These are phyloP conservation scores for Sinelater perroti DNA, from an alignment of 2,888 invertebrate species.

Conservation along the genomic window DNA sequence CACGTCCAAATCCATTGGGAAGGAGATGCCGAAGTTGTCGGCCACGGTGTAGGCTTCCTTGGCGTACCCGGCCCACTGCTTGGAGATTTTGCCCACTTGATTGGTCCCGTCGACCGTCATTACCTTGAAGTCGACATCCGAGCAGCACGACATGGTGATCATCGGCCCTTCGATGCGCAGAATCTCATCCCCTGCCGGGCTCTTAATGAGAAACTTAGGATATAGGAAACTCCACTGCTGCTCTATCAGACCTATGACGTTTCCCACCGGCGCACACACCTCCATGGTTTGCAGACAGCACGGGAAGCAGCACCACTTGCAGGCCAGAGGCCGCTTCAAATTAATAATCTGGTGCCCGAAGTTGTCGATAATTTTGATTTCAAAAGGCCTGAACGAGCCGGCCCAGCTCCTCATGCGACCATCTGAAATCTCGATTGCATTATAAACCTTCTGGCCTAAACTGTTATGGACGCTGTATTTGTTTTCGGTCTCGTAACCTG, in stretches of 20 bases:
- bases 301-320: conserved; percentile 79
- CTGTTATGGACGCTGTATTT: conserved; percentile 80
- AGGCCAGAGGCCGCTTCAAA: conserved; percentile 77
- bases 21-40: conserved; percentile 80
- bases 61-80: conserved; percentile 81
- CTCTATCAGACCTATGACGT: conserved; percentile 69
- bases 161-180: conserved; percentile 78
- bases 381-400: conserved; percentile 79
- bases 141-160: conserved; percentile 73
- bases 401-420: conserved; percentile 81
- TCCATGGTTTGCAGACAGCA: conserved; percentile 79
- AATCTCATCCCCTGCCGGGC: conserved; percentile 74
- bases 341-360: conserved; percentile 81
- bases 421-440: conserved; percentile 80
- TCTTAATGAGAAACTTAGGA: conserved; percentile 73
- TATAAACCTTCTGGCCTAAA: conserved; percentile 75
- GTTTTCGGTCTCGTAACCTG: conserved; percentile 83
- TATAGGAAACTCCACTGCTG: conserved; percentile 75
- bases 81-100: conserved; percentile 81
- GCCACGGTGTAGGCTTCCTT: conserved; percentile 82
- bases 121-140: conserved; percentile 81
- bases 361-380: conserved; percentile 81
- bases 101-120: conserved; percentile 73
- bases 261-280: conserved; percentile 73
- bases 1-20: conserved; percentile 84